phyloP scores from a whole-genome alignment of 2,888 invertebrate species.

The Synanthedon formicaeformis region DNA sequence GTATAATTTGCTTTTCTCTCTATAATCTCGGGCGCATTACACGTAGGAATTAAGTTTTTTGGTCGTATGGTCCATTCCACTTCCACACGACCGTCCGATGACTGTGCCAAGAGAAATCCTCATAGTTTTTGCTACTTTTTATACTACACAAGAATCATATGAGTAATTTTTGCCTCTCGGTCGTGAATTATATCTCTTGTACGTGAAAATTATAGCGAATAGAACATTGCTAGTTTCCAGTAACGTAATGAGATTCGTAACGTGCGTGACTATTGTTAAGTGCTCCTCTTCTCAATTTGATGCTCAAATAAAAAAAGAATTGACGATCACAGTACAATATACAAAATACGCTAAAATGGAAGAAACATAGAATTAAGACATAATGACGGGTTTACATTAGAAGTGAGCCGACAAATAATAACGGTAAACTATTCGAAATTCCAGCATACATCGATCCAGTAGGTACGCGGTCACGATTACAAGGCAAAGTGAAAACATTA shows the following conservation, averaged over 20 bases:
- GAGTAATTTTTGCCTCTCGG: not conserved
- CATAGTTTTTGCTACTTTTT: slow-evolving; percentile 8
- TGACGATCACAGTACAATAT: not conserved
- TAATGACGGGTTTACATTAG: slow-evolving; percentile 37
- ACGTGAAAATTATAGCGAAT: slow-evolving; percentile 22
- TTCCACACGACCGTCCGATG: slow-evolving; percentile 21
- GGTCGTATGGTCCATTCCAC: slow-evolving; percentile 16
- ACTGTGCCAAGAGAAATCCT: slow-evolving; percentile 14
- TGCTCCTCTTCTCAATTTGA: slow-evolving; percentile 1
- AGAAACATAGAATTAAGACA: slow-evolving; percentile 5
- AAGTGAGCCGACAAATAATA: slow-evolving; percentile 38
- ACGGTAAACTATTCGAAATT: slow-evolving; percentile 52
- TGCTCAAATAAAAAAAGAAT: not conserved
- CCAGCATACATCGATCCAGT: slow-evolving; percentile 50
- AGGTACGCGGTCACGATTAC: slow-evolving; percentile 55
- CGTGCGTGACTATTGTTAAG: slow-evolving; percentile 26
- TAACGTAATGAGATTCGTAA: slow-evolving; percentile 18
- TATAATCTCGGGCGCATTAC: slow-evolving; percentile 53
- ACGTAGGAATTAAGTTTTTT: slow-evolving; percentile 38
- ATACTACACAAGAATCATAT: not conserved
- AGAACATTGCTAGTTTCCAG: slow-evolving; percentile 17
- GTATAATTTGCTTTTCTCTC: slow-evolving; percentile 43
- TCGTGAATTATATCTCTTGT: slow-evolving; percentile 17
- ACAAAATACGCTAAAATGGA: not conserved
- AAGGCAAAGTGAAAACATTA: slow-evolving; percentile 57